phyloP scores from a whole-genome alignment of 1,140 invertebrate genomes.

The Drosophila miranda region DNA sequence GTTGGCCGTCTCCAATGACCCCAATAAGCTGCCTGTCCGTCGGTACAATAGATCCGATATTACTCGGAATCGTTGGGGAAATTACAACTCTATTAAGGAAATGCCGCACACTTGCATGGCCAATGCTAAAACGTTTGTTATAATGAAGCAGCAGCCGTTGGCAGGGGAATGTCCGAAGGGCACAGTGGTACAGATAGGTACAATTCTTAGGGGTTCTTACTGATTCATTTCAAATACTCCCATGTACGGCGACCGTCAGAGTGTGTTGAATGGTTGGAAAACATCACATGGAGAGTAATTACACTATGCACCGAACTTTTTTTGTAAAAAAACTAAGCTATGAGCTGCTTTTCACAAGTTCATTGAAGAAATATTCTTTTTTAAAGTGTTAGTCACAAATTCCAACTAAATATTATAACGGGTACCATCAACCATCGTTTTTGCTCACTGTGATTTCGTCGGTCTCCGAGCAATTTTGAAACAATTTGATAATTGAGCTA shows the following conservation, averaged over 20 bases:
- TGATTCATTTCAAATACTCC: too few relatives aligned
- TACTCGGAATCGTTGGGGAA: conserved; percentile 17
- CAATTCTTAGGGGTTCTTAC: too few relatives aligned
- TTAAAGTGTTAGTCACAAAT: too few relatives aligned
- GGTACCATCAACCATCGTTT: not conserved
- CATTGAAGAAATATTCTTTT: too few relatives aligned
- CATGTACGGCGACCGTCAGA: too few relatives aligned
- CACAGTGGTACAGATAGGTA: conserved; percentile 26
- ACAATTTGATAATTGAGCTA: conserved; percentile 54
- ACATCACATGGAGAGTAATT: too few relatives aligned
- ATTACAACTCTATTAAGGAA: conserved; percentile 53
- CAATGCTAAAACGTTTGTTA: conserved; percentile 38
- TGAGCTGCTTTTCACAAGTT: too few relatives aligned
- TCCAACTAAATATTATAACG: too few relatives aligned
- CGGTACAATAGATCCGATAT: conserved; percentile 35
- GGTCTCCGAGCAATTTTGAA: conserved; percentile 24
- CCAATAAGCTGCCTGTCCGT: conserved; percentile 27
- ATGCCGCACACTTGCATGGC: conserved; percentile 34
- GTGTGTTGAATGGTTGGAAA: too few relatives aligned
- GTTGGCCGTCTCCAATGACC: conserved; percentile 34
- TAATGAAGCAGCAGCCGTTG: conserved; percentile 23
- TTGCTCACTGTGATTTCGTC: conserved; percentile 14
- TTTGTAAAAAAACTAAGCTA: too few relatives aligned
- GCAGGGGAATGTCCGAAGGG: not conserved
- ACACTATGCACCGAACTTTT: too few relatives aligned